Percentiles rank a stretch among this genome's conserved stretches.
phyloP scores from a whole-genome alignment of 1,140 invertebrate genomes.

The Euschistus heros region DNA sequence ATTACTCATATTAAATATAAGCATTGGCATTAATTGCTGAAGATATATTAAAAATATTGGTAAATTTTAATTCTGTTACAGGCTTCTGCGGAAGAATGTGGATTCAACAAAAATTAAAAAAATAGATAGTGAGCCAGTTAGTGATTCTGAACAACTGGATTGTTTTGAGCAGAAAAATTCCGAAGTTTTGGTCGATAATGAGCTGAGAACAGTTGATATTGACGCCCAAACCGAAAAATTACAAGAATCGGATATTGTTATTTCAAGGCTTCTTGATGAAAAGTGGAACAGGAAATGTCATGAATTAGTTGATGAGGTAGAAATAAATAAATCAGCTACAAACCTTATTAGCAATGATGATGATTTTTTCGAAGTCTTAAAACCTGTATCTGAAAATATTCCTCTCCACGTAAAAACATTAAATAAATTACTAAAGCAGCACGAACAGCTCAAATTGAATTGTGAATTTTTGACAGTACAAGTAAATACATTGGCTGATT shows the following conservation, averaged over 20 bases:
- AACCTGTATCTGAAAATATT: neutral
- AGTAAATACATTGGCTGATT: constrained; percentile 24
- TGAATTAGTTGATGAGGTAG: neutral
- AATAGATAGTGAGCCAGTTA: neutral
- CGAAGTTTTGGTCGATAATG: too few species aligned
- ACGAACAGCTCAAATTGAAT: constrained; percentile 18
- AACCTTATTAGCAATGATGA: neutral
- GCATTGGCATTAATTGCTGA: too few species aligned
- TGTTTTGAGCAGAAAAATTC: neutral
- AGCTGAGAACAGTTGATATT: too few species aligned
- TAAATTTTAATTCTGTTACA: neutral
- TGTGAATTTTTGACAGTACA: constrained; percentile 21
- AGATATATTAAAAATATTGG: too few species aligned
- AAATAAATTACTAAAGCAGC: constrained; percentile 18
- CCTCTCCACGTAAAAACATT: constrained; percentile 10
- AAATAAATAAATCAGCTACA: neutral
- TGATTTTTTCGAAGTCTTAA: neutral
- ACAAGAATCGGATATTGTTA: neutral
- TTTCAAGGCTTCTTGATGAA: neutral
- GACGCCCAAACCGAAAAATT: too few species aligned
- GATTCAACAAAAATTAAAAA: neutral
- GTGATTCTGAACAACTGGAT: neutral
- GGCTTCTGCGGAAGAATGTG: neutral
- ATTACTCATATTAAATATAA: too few species aligned
- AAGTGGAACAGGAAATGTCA: neutral